Conservation (phyloP, 1,140 invertebrate species). For the Periplaneta americana region DNA sequence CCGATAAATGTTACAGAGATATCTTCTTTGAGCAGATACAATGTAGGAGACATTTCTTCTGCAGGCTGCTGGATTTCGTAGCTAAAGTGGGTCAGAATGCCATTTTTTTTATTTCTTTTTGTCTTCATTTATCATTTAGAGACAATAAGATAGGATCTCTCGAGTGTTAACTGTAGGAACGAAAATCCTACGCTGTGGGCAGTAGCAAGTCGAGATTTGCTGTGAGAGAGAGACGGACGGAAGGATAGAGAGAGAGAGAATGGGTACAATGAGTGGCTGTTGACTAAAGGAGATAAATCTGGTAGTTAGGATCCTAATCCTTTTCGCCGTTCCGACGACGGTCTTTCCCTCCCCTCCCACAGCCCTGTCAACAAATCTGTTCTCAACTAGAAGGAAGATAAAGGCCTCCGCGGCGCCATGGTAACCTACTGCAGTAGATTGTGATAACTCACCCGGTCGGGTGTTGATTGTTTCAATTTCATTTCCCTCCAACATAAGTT, state of each 20-base stretch:
- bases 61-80: not conserved
- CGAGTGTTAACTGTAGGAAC: not conserved
- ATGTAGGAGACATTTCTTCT: not conserved
- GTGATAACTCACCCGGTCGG: not conserved
- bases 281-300: not conserved
- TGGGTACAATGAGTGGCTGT: not conserved
- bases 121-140: not conserved
- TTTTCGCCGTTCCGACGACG: not conserved
- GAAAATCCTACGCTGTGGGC: not conserved
- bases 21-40: too few species aligned
- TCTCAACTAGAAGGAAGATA: not conserved
- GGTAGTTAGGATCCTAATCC: not conserved
- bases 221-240: not conserved
- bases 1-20: too few species aligned
- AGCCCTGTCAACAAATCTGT: not conserved
- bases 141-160: not conserved
- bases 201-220: not conserved
- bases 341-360: not conserved
- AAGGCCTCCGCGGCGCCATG: too few species aligned
- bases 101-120: not conserved
- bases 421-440: not conserved
- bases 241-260: not conserved
- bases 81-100: not conserved
- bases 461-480: not conserved
- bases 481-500: too few species aligned